Conservation (phyloP, 2,797 vertebrate species). For the Neostethus bicornis region DNA sequence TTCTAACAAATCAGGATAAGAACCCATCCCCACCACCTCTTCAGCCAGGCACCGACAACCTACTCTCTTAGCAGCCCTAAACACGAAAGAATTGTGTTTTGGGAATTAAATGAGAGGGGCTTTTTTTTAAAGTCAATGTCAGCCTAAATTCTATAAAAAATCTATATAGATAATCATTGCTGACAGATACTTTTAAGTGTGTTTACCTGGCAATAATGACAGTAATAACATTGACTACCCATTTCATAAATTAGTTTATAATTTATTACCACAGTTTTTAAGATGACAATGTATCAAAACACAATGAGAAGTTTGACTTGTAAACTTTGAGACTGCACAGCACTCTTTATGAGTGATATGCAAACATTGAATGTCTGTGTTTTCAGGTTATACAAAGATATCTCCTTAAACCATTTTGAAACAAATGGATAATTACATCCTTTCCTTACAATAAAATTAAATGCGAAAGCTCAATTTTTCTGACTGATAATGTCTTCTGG, state of each 20-base stretch:
- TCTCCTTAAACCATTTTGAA: constrained; percentile 49
- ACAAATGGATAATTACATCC: constrained; percentile 49
- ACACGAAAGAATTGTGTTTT: too few species aligned
- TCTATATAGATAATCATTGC: too few species aligned
- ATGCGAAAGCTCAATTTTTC: background rate
- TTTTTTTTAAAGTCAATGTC: too few species aligned
- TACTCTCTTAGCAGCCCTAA: too few species aligned
- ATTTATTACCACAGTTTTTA: constrained; percentile 14
- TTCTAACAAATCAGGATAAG: too few species aligned
- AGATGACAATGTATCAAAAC: constrained; percentile 39
- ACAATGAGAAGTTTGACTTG: constrained; percentile 29
- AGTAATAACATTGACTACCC: constrained; percentile 48
- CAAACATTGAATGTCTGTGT: constrained; percentile 9
- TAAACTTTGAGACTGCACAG: constrained; percentile 49
- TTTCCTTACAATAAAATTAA: constrained; percentile 8
- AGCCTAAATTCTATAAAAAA: too few species aligned
- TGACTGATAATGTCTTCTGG: constrained; percentile 20
- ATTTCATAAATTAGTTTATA: constrained; percentile 22
- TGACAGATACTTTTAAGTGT: background rate
- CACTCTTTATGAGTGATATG: constrained; percentile 4
- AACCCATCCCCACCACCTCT: too few species aligned
- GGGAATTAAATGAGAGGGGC: too few species aligned
- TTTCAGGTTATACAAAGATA: constrained; percentile 44
- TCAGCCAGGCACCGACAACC: too few species aligned
- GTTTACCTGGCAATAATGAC: constrained; percentile 41